Conservation (phyloP, 2,797 vertebrate genomes). For the Sandelia bainsii region DNA sequence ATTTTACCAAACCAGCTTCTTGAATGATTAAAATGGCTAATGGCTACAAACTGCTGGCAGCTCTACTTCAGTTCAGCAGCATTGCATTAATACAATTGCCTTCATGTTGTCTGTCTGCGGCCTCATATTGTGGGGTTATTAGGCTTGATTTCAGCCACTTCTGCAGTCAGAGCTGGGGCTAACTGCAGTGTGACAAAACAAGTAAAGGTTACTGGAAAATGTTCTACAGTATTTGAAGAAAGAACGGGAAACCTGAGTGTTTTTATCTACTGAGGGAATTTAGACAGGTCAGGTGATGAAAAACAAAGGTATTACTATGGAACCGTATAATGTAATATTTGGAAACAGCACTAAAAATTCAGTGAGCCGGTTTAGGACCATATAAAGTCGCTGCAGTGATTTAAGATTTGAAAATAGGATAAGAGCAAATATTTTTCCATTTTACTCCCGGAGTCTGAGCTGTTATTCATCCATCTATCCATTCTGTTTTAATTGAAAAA, state of each 20-base stretch:
- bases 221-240: background rate
- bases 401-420: conserved; percentile 8
- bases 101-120: conserved; percentile 30
- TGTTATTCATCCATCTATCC: background rate
- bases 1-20: conserved; percentile 44
- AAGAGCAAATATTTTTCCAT: background rate
- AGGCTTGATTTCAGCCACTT: conserved; percentile 17
- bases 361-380: conserved; percentile 23
- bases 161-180: conserved; percentile 4
- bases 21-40: conserved; percentile 45
- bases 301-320: conserved; percentile 18
- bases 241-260: background rate
- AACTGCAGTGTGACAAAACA: conserved; percentile 6
- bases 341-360: conserved; percentile 19
- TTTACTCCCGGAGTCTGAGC: background rate
- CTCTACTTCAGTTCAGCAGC: conserved; percentile 34
- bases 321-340: conserved; percentile 25
- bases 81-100: conserved; percentile 31
- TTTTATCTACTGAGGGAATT: conserved; percentile 14
- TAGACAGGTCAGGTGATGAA: background rate
- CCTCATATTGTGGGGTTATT: conserved; percentile 23
- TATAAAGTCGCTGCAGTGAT: conserved; percentile 13
- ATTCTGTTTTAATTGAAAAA: too few species aligned
- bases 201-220: conserved; percentile 29
- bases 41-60: conserved; percentile 46